A percentile compares a stretch with the other conserved stretches of the same genome.
phyloP scores from a whole-genome alignment of 2,888 invertebrate species.

The Drosophila neotestacea region DNA sequence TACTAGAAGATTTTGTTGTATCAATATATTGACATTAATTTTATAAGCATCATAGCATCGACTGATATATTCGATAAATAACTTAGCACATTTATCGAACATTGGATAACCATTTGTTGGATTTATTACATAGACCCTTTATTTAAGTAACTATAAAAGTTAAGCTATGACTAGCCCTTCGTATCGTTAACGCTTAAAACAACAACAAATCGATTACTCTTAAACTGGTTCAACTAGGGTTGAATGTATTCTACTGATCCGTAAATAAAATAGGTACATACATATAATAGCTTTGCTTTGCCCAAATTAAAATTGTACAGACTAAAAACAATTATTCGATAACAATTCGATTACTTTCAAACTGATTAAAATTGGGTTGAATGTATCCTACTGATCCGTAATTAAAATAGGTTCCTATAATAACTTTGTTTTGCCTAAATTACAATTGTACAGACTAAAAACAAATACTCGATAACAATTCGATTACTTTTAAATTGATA shows the following conservation, averaged over 20 bases:
- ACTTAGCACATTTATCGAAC: too few relatives aligned
- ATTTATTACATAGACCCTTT: background rate
- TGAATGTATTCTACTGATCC: too few relatives aligned
- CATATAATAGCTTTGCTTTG: too few relatives aligned
- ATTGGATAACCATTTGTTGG: background rate
- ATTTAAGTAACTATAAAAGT: background rate
- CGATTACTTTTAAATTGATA: slow-evolving; percentile 3
- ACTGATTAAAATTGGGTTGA: background rate
- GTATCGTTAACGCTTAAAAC: background rate
- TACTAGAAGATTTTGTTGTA: too few relatives aligned
- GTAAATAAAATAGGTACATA: too few relatives aligned
- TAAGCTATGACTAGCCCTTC: background rate
- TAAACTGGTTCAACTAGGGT: background rate
- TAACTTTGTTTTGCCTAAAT: too few relatives aligned
- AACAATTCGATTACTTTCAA: slow-evolving; percentile 1
- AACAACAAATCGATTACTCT: background rate
- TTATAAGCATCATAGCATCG: background rate
- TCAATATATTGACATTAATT: background rate
- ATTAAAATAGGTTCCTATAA: too few relatives aligned
- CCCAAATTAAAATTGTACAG: too few relatives aligned
- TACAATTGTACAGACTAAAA: background rate
- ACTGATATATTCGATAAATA: too few relatives aligned
- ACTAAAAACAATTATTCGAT: background rate
- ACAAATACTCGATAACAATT: background rate
- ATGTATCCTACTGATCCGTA: too few relatives aligned